Conservation (phyloP, 2,113 vertebrate genomes). For the Aix galericulata region DNA sequence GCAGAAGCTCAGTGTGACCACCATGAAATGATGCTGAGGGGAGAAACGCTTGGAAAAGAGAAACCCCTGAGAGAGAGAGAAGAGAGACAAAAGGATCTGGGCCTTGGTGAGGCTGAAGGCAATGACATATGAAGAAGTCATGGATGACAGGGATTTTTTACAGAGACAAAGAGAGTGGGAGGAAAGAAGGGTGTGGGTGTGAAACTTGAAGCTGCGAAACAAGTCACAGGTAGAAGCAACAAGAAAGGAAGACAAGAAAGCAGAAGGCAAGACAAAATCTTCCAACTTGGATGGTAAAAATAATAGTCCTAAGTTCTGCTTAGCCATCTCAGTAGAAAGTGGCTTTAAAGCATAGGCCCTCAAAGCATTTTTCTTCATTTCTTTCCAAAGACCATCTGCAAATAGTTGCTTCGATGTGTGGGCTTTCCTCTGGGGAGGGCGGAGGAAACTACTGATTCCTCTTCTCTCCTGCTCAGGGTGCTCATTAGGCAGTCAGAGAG, state of each 20-base stretch:
- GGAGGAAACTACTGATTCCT: background rate
- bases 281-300: background rate
- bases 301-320: background rate
- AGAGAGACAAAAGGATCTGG: background rate
- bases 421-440: background rate
- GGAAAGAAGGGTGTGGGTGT: conserved; percentile 48
- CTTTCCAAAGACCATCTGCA: background rate
- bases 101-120: background rate
- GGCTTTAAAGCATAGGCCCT: background rate
- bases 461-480: background rate
- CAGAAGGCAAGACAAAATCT: background rate
- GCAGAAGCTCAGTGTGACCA: background rate
- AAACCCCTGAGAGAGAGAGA: background rate
- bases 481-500: background rate
- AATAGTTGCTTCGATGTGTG: conserved; percentile 21
- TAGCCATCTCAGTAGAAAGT: background rate
- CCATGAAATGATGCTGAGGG: background rate
- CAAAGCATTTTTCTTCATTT: conserved; percentile 13
- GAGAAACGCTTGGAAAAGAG: background rate
- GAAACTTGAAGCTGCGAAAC: conserved; percentile 17
- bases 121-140: background rate
- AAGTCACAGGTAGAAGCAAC: conserved; percentile 29
- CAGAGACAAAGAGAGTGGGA: conserved; percentile 50
- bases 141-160: background rate
- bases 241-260: background rate